Percentiles rank a stretch among this genome's conserved stretches.
Conservation (phyloP, 2,888 invertebrate species). For the Seira ritae region DNA sequence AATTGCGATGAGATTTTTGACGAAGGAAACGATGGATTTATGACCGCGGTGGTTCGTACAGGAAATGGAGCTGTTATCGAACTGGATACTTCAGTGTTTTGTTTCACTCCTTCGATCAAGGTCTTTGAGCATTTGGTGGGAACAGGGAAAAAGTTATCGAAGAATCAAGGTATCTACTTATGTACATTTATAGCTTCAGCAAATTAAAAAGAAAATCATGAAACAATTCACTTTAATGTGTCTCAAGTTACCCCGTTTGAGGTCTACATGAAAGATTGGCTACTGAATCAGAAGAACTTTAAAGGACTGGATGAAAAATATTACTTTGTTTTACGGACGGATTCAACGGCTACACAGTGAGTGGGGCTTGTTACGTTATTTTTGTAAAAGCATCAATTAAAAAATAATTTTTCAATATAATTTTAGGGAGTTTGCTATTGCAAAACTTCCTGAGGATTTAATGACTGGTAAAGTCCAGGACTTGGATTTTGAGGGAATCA, state of each 20-base stretch:
- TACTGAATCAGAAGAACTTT: constrained; percentile 37
- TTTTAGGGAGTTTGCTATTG: constrained; percentile 35
- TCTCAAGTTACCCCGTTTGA: constrained; percentile 1
- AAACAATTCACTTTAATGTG: background rate
- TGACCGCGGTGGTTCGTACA: background rate
- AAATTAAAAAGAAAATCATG: background rate
- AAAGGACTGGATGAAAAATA: constrained; percentile 31
- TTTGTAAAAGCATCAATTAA: background rate
- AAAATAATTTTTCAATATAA: too few relatives aligned
- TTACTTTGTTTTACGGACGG: background rate
- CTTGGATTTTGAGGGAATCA: constrained; percentile 17
- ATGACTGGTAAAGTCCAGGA: background rate
- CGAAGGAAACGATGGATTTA: background rate
- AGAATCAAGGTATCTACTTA: constrained; percentile 14
- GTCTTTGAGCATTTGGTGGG: constrained; percentile 27
- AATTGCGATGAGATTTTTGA: constrained; percentile 56
- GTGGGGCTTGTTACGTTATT: background rate
- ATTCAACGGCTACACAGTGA: constrained; percentile 16
- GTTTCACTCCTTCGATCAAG: constrained; percentile 32
- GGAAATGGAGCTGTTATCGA: background rate
- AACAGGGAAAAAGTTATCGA: constrained; percentile 21
- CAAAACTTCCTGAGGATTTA: constrained; percentile 1
- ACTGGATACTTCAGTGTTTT: constrained; percentile 46
- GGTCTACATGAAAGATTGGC: constrained; percentile 33
- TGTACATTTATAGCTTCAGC: background rate